These are phyloP conservation scores for Wasmannia auropunctata DNA, from an alignment of 1,140 invertebrate genomes.

Conservation along the genomic window DNA sequence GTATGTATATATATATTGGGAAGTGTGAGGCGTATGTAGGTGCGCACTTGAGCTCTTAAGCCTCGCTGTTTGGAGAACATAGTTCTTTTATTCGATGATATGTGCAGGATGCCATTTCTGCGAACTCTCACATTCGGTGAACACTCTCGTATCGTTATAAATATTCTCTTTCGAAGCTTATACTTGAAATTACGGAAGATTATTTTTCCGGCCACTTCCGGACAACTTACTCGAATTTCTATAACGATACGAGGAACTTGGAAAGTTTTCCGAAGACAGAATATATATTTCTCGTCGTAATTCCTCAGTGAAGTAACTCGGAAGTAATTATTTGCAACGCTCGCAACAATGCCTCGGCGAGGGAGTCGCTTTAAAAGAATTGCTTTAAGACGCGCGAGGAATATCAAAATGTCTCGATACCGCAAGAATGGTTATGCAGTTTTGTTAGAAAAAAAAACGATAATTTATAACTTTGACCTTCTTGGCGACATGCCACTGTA, in stretches of 20 bases:
- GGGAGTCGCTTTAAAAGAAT: conserved; percentile 11
- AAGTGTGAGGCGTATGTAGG: not conserved
- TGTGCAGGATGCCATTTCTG: not conserved
- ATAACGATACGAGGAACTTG: not conserved
- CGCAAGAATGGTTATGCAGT: not conserved
- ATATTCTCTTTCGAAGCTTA: not conserved
- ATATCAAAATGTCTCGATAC: conserved; percentile 2
- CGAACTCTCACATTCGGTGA: not conserved
- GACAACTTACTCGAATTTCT: not conserved
- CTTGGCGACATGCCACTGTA: conserved; percentile 54
- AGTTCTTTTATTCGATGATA: conserved; percentile 19
- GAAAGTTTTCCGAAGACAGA: not conserved
- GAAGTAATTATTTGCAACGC: conserved; percentile 32
- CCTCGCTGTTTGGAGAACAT: conserved; percentile 1
- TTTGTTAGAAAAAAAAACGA: not conserved
- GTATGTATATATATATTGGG: not conserved
- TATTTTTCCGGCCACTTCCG: not conserved
- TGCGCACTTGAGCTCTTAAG: conserved; percentile 1
- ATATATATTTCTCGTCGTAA: not conserved
- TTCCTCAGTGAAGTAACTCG: not conserved
- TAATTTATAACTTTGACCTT: conserved; percentile 58
- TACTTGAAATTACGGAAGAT: not conserved
- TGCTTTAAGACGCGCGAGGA: not conserved
- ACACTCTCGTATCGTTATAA: not conserved
- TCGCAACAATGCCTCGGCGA: not conserved